Percentiles rank a stretch among this genome's conserved stretches.
phyloP scores from a whole-genome alignment of 2,888 invertebrate species.

The Tiliacea citrago region DNA sequence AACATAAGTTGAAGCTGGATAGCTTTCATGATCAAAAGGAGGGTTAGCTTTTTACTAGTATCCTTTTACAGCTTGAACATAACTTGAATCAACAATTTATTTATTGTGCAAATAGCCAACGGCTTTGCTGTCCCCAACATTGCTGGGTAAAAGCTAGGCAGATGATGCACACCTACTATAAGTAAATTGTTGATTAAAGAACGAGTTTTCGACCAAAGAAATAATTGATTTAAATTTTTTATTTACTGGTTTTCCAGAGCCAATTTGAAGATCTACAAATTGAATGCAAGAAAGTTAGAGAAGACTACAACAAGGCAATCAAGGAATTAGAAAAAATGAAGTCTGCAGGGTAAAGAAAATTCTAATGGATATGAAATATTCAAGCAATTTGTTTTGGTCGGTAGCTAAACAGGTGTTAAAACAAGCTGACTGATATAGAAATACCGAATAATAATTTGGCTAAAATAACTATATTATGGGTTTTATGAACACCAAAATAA shows the following conservation, averaged over 20 bases:
- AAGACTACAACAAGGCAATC: slow-evolving; percentile 74
- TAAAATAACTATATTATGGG: no score
- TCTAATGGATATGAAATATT: not conserved
- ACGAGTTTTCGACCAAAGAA: no score
- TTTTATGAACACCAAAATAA: not conserved
- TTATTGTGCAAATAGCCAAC: not conserved
- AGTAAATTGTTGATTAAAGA: not conserved
- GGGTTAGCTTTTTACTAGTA: no score
- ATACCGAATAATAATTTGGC: not conserved
- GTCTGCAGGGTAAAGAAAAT: slow-evolving; percentile 26
- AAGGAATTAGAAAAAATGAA: slow-evolving; percentile 68
- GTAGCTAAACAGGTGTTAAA: not conserved
- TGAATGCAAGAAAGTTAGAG: slow-evolving; percentile 81
- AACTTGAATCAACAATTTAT: not conserved
- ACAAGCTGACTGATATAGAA: not conserved
- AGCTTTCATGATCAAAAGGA: not conserved
- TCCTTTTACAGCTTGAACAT: not conserved
- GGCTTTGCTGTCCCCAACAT: not conserved
- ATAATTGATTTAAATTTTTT: not conserved
- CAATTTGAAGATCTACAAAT: slow-evolving; percentile 85
- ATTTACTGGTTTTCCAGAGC: slow-evolving; percentile 74
- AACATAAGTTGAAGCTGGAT: not conserved
- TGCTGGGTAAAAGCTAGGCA: not conserved
- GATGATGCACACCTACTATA: not conserved
- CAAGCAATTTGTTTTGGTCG: slow-evolving; percentile 1